Conservation (phyloP, 2,797 vertebrate genomes). For the Nyctibius grandis region DNA sequence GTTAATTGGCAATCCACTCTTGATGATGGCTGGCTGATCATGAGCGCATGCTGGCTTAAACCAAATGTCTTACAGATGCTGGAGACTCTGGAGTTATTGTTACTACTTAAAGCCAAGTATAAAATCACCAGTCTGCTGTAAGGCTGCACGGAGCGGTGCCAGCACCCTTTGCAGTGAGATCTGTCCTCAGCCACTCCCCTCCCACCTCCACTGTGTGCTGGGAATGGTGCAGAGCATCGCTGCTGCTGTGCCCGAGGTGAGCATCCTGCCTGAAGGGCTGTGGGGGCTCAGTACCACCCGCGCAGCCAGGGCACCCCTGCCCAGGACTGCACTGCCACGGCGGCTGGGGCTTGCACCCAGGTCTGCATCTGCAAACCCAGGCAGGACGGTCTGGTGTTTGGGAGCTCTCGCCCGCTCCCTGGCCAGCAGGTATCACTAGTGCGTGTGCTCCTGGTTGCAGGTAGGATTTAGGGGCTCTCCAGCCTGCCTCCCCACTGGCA, state of each 20-base stretch:
- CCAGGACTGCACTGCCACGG: accelerated
- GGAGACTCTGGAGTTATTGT: background rate
- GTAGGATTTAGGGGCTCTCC: background rate
- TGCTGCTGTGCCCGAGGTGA: background rate
- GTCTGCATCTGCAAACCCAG: background rate
- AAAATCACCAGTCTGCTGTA: background rate
- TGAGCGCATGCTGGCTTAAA: background rate
- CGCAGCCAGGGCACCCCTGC: too few species aligned
- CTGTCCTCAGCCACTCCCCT: background rate
- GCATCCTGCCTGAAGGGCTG: background rate
- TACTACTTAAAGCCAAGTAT: background rate
- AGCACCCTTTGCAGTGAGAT: background rate
- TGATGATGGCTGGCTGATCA: background rate
- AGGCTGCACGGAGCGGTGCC: background rate
- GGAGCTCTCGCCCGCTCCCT: background rate
- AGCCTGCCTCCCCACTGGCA: background rate
- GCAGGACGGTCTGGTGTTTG: background rate
- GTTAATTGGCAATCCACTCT: background rate
- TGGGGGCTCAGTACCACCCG: background rate
- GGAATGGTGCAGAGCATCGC: accelerated
- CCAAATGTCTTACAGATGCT: background rate
- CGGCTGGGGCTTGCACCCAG: background rate
- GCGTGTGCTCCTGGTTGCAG: accelerated
- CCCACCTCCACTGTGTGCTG: background rate
- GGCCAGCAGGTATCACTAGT: background rate